Evolutionary conservation across 2,797 vertebrate genomes (phyloP).

Genomic region (Rhynchonycteris naso): DNA sequence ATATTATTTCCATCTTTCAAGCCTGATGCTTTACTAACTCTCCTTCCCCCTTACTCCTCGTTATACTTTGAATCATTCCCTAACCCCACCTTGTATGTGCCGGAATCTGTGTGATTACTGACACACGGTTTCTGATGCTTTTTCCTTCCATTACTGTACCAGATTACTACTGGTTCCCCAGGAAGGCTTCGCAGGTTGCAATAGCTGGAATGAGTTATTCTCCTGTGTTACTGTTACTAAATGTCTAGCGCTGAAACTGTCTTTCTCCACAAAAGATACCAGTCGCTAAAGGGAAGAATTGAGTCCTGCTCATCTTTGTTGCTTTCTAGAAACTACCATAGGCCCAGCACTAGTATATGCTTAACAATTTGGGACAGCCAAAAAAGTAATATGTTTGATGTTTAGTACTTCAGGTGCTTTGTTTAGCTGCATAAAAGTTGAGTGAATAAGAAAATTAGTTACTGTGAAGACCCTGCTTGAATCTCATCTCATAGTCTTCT

Average conservation of each 20-base stretch:
- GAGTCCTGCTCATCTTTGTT: neutral
- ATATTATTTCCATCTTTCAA: neutral
- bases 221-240: neutral
- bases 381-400: neutral
- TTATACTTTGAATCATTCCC: neutral
- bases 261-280: neutral
- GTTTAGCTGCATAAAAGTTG: neutral
- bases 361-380: neutral
- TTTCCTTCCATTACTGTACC: neutral
- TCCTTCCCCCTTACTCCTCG: neutral
- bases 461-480: neutral
- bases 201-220: neutral
- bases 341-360: neutral
- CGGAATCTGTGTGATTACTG: neutral
- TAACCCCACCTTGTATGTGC: neutral
- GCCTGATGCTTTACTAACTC: neutral
- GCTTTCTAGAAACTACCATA: neutral
- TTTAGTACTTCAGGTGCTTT: neutral
- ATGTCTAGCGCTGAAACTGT: neutral
- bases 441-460: conserved; percentile 40
- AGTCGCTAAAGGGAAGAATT: neutral
- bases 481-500: neutral
- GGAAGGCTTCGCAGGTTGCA: neutral
- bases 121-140: neutral
- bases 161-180: neutral